A percentile compares a stretch with the other conserved stretches of the same genome.
These are phyloP conservation scores for Solenopsis fugax DNA, from an alignment of 1,140 invertebrate genomes.

Conservation along the genomic window DNA sequence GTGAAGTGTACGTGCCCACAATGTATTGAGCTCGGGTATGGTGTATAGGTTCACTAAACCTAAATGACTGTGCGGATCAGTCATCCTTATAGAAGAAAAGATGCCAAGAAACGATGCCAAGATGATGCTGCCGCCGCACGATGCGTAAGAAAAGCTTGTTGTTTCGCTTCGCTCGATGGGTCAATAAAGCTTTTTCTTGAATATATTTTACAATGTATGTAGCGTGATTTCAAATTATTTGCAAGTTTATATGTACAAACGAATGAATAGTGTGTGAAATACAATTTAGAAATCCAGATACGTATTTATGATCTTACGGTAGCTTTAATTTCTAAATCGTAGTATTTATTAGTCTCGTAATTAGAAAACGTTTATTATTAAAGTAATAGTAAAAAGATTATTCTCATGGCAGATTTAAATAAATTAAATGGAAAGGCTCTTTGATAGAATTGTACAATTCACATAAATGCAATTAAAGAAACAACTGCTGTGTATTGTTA, in stretches of 20 bases:
- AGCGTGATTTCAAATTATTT: neutral
- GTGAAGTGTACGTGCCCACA: neutral
- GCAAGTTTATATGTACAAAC: neutral
- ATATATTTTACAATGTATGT: neutral
- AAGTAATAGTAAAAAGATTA: conserved; percentile 7
- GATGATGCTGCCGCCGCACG: conserved; percentile 79
- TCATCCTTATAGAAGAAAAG: conserved; percentile 10
- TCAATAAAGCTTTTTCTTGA: conserved; percentile 58
- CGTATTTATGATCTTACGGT: neutral
- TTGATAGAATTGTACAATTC: neutral
- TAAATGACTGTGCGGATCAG: conserved; percentile 14
- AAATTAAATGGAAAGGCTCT: neutral
- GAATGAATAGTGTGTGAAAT: neutral
- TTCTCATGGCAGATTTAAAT: neutral
- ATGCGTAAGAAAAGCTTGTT: conserved; percentile 71
- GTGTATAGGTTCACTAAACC: neutral
- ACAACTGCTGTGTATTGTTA: neutral
- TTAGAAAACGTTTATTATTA: neutral
- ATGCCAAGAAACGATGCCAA: conserved; percentile 27
- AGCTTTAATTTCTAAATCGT: neutral
- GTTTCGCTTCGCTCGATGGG: conserved; percentile 76
- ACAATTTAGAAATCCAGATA: neutral
- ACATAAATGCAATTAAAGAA: conserved; percentile 14
- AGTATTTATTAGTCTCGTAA: neutral
- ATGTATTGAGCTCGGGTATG: neutral